Conservation (phyloP, 2,113 vertebrate genomes). For the Prochilodus magdalenae region DNA sequence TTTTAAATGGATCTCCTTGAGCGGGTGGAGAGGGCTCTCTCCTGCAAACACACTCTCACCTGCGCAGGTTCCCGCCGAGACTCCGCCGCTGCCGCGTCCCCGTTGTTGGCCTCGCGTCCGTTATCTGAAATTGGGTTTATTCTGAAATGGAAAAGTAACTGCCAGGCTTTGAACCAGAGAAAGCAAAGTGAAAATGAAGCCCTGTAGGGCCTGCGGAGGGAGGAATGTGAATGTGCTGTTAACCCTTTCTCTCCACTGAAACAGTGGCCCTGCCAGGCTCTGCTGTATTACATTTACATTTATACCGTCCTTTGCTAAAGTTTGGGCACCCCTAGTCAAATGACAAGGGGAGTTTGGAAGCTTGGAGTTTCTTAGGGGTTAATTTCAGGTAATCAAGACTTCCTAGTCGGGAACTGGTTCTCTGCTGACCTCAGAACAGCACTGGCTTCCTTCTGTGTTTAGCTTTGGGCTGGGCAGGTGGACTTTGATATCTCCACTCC, state of each 20-base stretch:
- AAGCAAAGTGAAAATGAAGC: slow-evolving; percentile 58
- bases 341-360: too few relatives aligned
- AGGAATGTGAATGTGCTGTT: slow-evolving; percentile 46
- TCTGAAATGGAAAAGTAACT: slow-evolving; percentile 60
- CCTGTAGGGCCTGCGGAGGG: slow-evolving; percentile 31
- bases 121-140: slow-evolving; percentile 68
- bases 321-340: not conserved
- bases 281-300: not conserved
- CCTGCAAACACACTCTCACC: slow-evolving; percentile 48
- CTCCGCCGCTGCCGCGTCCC: slow-evolving; percentile 38
- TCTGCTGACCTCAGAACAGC: too few relatives aligned
- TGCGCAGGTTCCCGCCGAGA: slow-evolving; percentile 43
- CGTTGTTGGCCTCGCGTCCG: slow-evolving; percentile 44
- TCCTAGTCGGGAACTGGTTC: too few relatives aligned
- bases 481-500: too few relatives aligned
- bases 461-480: too few relatives aligned
- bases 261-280: too few relatives aligned
- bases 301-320: not conserved
- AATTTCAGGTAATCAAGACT: too few relatives aligned
- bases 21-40: slow-evolving; percentile 45
- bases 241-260: slow-evolving; percentile 21
- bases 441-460: too few relatives aligned
- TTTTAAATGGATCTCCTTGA: slow-evolving; percentile 40
- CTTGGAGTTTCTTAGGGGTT: too few relatives aligned
- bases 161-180: slow-evolving; percentile 60